These are phyloP conservation scores for Brachionus paranguensis DNA, from an alignment of 1,140 invertebrate genomes.

Conservation along the genomic window DNA sequence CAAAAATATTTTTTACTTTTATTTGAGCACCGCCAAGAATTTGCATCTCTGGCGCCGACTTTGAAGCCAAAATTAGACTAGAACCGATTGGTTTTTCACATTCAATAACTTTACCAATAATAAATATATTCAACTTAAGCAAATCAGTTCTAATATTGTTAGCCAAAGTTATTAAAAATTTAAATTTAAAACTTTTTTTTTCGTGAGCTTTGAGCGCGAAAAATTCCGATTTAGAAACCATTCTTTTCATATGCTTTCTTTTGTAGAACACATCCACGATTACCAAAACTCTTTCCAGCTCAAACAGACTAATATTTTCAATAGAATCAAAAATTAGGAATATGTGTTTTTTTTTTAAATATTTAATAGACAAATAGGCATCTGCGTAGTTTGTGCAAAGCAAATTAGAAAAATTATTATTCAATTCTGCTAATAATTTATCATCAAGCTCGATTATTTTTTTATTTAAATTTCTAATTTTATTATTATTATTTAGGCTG, in stretches of 20 bases:
- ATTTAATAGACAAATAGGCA: constrained; percentile 9
- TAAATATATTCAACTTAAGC: neutral
- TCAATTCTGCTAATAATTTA: neutral
- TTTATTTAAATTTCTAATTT: neutral
- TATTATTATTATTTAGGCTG: neutral
- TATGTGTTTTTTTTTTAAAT: constrained; percentile 10
- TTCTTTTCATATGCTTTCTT: neutral
- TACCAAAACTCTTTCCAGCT: neutral
- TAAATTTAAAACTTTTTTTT: neutral
- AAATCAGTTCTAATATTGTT: neutral
- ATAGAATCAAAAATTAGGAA: neutral
- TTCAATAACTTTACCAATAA: neutral
- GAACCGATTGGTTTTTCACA: neutral
- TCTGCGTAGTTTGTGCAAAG: neutral
- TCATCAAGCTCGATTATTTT: constrained; percentile 11
- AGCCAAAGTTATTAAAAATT: constrained; percentile 6
- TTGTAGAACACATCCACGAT: constrained; percentile 3
- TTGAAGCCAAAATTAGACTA: neutral
- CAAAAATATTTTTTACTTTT: neutral
- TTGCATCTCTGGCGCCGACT: neutral
- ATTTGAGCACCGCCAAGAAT: constrained; percentile 14
- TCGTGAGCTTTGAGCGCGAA: neutral
- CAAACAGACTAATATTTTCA: neutral
- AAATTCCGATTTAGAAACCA: neutral
- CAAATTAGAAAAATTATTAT: constrained; percentile 11